Evolutionary conservation across 2,113 vertebrate species (phyloP).

Genomic region (Loxodonta africana): DNA sequence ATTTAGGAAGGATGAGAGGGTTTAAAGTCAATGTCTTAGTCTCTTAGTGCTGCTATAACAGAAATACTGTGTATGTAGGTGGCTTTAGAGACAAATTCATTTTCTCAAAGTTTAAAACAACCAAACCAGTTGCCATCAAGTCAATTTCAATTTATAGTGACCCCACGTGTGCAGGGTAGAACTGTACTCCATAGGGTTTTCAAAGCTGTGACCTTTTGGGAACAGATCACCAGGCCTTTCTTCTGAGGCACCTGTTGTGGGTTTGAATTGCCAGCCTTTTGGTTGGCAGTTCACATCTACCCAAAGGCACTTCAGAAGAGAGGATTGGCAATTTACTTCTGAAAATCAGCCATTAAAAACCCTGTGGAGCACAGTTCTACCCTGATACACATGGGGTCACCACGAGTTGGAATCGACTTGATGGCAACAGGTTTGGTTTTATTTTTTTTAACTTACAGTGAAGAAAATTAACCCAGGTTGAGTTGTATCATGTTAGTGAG

Average conservation of each 20-base stretch:
- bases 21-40: accelerated
- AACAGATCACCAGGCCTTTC: not conserved
- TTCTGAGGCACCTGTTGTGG: not conserved
- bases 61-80: not conserved
- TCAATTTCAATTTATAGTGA: not conserved
- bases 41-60: not conserved
- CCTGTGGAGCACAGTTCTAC: not conserved
- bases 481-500: not conserved
- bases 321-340: not conserved
- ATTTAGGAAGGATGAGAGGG: not conserved
- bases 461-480: not conserved
- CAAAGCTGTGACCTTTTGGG: not conserved
- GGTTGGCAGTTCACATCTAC: not conserved
- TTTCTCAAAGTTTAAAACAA: no score
- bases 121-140: not conserved
- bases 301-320: not conserved
- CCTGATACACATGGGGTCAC: not conserved
- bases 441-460: not conserved
- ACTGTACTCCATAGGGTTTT: not conserved
- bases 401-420: not conserved
- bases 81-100: not conserved
- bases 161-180: not conserved
- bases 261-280: not conserved
- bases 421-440: not conserved
- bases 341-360: not conserved